phyloP scores from a whole-genome alignment of 2,888 invertebrate genomes.

The Epistrophella euchroma region DNA sequence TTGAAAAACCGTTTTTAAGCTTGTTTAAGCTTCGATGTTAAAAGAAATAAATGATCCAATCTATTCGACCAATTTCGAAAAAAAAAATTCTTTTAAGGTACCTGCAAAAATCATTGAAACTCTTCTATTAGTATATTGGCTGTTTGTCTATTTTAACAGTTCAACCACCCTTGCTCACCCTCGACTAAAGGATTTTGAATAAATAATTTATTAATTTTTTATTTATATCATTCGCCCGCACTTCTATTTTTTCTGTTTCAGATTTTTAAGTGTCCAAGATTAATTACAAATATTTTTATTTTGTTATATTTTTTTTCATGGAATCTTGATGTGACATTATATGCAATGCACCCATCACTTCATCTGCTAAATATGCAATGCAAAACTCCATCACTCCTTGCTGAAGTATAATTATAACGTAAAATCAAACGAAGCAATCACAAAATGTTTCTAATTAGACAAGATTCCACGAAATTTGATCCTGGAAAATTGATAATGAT shows the following conservation, averaged over 20 bases:
- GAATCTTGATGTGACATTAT: background rate
- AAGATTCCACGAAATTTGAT: background rate
- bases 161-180: too few species aligned
- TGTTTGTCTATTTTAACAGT: too few species aligned
- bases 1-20: too few species aligned
- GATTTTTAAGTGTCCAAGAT: background rate
- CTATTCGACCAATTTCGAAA: too few species aligned
- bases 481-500: background rate
- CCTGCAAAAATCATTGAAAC: too few species aligned
- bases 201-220: too few species aligned
- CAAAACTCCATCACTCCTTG: background rate
- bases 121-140: too few species aligned
- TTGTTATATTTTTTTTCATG: background rate
- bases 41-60: too few species aligned
- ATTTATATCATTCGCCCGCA: too few species aligned
- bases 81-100: too few species aligned
- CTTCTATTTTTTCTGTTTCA: background rate
- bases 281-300: background rate
- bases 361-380: background rate
- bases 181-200: too few species aligned
- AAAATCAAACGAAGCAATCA: background rate
- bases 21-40: too few species aligned
- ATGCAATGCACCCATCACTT: background rate
- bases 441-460: conserved; percentile 1
- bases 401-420: background rate